Evolutionary conservation across 2,888 invertebrate species (phyloP).

Genomic region (Ennomos fuscantarius): DNA sequence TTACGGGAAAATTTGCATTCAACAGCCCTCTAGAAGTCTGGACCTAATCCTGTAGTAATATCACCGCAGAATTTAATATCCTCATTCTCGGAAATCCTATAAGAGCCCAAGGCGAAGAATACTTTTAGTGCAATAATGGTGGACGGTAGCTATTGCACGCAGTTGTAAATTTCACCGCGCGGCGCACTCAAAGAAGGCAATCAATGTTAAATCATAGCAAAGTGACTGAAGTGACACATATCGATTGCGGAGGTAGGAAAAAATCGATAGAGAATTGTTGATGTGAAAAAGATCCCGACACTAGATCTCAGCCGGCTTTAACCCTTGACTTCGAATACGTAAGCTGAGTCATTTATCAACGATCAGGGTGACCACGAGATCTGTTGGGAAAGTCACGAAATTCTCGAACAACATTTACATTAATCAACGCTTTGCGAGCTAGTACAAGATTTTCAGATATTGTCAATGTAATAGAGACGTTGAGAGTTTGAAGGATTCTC

Average conservation of each 20-base stretch:
- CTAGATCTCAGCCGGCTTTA: conserved; percentile 73
- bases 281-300: conserved; percentile 71
- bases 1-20: conserved; percentile 28
- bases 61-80: conserved; percentile 56
- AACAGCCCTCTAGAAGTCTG: conserved; percentile 42
- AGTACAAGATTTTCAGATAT: conserved; percentile 32
- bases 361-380: conserved; percentile 64
- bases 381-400: conserved; percentile 41
- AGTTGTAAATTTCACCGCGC: conserved; percentile 72
- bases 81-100: conserved; percentile 57
- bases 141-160: conserved; percentile 63
- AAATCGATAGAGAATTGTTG: conserved; percentile 51
- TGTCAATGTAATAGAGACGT: conserved; percentile 25
- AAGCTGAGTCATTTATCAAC: conserved; percentile 79
- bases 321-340: conserved; percentile 76
- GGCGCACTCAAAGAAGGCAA: conserved; percentile 71
- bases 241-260: conserved; percentile 60
- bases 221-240: conserved; percentile 69
- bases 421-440: conserved; percentile 32
- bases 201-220: conserved; percentile 77
- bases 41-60: conserved; percentile 62
- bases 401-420: conserved; percentile 27
- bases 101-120: conserved; percentile 43
- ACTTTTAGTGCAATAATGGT: conserved; percentile 56
- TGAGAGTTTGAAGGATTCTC: conserved; percentile 19